Base-by-base conservation (phyloP, 1,140 invertebrate species). In the Orussus abietinus region DNA sequence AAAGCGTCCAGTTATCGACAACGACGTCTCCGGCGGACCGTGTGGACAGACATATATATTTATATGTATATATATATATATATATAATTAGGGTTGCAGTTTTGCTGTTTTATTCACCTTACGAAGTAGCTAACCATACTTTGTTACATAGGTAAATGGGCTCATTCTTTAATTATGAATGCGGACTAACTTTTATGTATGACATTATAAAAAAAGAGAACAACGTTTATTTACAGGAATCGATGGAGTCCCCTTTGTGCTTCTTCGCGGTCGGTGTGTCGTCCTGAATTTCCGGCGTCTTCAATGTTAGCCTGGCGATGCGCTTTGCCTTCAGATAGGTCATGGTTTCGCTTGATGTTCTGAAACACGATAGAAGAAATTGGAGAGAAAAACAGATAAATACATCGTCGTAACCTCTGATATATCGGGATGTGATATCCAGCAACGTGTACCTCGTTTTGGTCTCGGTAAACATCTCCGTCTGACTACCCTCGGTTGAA, bases 161-260 rank as follows among this genome's bases (percentile, higher is more conserved):
- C 14, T 55, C 30, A 41, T 44, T 45, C 32, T 49, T 39, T 46
- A 11, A 52, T 47, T 51, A 51, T 38, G 41, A 48, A 46, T 51
- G 53, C 34, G 51, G 53, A 54, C 51, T 62, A 52, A 56, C 42
- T 52, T 45, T 48, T 53, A 54, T 50, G 43, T 50, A 50, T 41
- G 55, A 51, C 45, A 45, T 51, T 29, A 36, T 40, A 52, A 65
- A 54, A 47, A 54, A 60, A 64, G 55, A 57, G 59, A 54, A 35
- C 60, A 62, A 66, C 51, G 56, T 69, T 72, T 72, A 74, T 74
- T 72, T 74, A 74, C 69, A 72, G 48, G 64, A 63, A 59, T 72
- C 66, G 47, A 52, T 57, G 12, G 49, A 56, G 13, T 71, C 69
- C 30, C 57, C 59, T 55, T 74, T 74, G 51, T 58, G 58, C 44